Evolutionary conservation across 2,888 invertebrate species (phyloP), one percentile per base, ranked within the genome.

Genomic region (Drosophila merina): DNA sequence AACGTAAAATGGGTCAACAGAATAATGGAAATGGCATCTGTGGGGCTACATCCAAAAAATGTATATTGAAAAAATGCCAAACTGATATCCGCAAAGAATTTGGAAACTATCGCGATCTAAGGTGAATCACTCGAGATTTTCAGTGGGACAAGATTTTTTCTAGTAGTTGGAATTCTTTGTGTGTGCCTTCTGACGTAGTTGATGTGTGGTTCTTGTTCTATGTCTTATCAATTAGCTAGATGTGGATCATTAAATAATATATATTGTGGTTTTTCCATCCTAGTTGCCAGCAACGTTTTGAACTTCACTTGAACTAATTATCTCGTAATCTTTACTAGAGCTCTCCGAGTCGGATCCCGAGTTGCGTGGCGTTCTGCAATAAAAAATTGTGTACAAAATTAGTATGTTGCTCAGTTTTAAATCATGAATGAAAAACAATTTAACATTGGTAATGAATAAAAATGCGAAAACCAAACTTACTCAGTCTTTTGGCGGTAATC

Each of bases 241-340:
- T 50, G 51, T 45, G 48, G 72, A 59, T 71, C 68, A 60, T 72
- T 71, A 72, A 50, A 54, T 67, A 69, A 45, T 66, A 64, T 48
- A 48, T 52, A 57, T 54, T 55, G 40, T 42, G 40, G 47, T 50
- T 55, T 54, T 47, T 64, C n/a, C 66, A 36, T 67, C 45, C 76
- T 73, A 89, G 79, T 90, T 90, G 79, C 78, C 68, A 49, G 85
- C 68, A 72, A 90, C 90, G 78, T 88, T 90, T 69, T 94, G 94
- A 36, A 95, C 90, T 83, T 95, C 95, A 14, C 93, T 94, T 31
- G 94, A 94, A 86, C 96, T 96, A 55, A 97, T 95, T 90, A 97
- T 96, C 92, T 97, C 97, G 91, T 97, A 97, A 93, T 97, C 97
- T 84, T 95, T 94, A 78, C 96, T 97, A 80, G 96, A 96, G 86